These are phyloP conservation scores for Volucella zonaria DNA, from an alignment of 2,888 invertebrate genomes.

Conservation along the genomic window DNA sequence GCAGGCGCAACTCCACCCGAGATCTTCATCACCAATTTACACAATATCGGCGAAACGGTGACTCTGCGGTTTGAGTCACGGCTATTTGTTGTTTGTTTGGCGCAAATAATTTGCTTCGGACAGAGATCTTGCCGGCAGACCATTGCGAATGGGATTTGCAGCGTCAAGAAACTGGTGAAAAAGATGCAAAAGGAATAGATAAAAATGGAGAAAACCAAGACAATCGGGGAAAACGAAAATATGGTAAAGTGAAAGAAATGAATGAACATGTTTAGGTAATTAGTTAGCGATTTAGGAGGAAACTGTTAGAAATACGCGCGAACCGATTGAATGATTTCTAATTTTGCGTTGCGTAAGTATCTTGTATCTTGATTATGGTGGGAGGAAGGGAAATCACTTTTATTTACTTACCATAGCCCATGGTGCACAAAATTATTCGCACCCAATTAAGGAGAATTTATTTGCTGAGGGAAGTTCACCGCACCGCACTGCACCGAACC, in stretches of 20 bases:
- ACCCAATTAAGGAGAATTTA: conserved; percentile 26
- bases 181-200: neutral
- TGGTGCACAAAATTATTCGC: conserved; percentile 28
- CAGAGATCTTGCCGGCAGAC: conserved; percentile 4
- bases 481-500: too few species aligned
- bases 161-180: neutral
- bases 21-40: conserved; percentile 30
- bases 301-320: conserved; percentile 38
- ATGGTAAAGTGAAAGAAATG: neutral
- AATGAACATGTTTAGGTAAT: conserved; percentile 26
- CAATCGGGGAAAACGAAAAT: neutral
- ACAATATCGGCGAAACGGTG: conserved; percentile 30
- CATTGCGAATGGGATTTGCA: conserved; percentile 25
- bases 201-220: neutral
- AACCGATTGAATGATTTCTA: conserved; percentile 54
- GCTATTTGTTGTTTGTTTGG: conserved; percentile 1
- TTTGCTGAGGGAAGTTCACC: neutral
- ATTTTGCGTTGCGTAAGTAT: conserved; percentile 48
- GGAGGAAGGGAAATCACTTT: neutral
- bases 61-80: conserved; percentile 6
- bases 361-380: neutral
- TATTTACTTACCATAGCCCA: neutral
- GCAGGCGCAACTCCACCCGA: neutral
- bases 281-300: conserved; percentile 45
- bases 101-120: conserved; percentile 28